Evolutionary conservation across 2,113 vertebrate species (phyloP), one percentile per base, ranked within the genome.

Genomic region (Junco hyemalis): DNA sequence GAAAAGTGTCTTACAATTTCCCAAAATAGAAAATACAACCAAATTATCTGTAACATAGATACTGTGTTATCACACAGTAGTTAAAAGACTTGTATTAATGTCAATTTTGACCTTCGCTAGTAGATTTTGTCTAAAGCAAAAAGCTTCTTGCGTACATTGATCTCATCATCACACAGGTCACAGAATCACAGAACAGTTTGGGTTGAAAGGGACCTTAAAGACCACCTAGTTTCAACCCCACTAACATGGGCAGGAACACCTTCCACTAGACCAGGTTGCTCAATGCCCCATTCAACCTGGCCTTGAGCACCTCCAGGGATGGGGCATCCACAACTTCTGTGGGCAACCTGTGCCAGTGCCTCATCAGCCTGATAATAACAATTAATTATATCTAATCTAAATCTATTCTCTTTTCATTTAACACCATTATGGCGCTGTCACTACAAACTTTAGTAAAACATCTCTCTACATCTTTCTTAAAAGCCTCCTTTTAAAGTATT

Each of bases 371-470:
- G 44, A 33, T 3, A 53, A 16, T 6, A 29, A 84, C 79, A 50
- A 57, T 13, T 48, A 13, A 65, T 59, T 71, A 20, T 18, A 29
- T 35, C 15, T 13, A 59, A n/a, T n/a, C 28, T 50, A 40, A 45
- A 77, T 26, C 15, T 85, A n/a, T 5, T 14, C 5, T 69, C 17
- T 42, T 73, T 76, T 11, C 1, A 7, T 70, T 81, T 70, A 65
- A 70, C 76, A 38, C 21, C 0, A 0, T 36, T 57, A 57, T 1
- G 1, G 1, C 14, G 19, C 66, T 68, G 13, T n/a, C 17, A 50
- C 35, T 59, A 63, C 5, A 77, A 24, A 25, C 14, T 2, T 33
- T 33, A 14, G 8, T 33, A 60, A 42, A 78, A 90, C 40, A 35
- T 15, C 15, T 56, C 16, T 66, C 45, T 80, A 18, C 4, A 29